Conservation (phyloP, 2,888 invertebrate genomes). For the Epinotia ramella region DNA sequence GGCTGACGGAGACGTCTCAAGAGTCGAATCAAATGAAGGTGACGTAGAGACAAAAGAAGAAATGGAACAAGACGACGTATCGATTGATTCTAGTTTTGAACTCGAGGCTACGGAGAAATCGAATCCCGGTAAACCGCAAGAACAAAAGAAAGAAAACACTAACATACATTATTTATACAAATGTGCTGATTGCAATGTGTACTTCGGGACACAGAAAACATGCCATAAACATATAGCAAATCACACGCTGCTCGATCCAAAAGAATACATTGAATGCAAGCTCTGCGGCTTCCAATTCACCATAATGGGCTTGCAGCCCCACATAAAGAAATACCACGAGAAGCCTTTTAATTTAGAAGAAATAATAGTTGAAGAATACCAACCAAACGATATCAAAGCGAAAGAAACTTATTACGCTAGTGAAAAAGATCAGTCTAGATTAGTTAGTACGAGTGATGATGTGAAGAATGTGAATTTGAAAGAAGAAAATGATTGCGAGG, state of each 20-base stretch:
- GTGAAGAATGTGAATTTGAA: slow-evolving; percentile 3
- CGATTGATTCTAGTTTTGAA: slow-evolving; percentile 6
- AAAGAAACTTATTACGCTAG: slow-evolving; percentile 33
- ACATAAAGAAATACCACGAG: slow-evolving; percentile 60
- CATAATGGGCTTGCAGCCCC: slow-evolving; percentile 57
- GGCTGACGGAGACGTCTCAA: neutral
- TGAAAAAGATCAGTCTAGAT: slow-evolving; percentile 31
- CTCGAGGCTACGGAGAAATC: neutral
- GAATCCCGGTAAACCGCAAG: neutral
- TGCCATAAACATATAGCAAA: slow-evolving; percentile 59
- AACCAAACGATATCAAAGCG: slow-evolving; percentile 7
- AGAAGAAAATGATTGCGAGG: slow-evolving; percentile 1
- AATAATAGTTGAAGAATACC: slow-evolving; percentile 39
- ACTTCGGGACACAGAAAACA: slow-evolving; percentile 55
- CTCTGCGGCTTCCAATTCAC: slow-evolving; percentile 65
- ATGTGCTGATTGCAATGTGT: slow-evolving; percentile 63
- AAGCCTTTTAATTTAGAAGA: slow-evolving; percentile 58
- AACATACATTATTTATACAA: slow-evolving; percentile 51
- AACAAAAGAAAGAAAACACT: slow-evolving; percentile 10
- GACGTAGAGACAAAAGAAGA: neutral
- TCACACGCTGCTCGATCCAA: slow-evolving; percentile 58
- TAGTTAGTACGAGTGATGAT: slow-evolving; percentile 37
- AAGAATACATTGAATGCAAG: slow-evolving; percentile 67
- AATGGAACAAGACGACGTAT: neutral
- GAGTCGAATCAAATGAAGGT: neutral